phyloP scores from a whole-genome alignment of 2,113 vertebrate genomes.

The Penelope pileata region DNA sequence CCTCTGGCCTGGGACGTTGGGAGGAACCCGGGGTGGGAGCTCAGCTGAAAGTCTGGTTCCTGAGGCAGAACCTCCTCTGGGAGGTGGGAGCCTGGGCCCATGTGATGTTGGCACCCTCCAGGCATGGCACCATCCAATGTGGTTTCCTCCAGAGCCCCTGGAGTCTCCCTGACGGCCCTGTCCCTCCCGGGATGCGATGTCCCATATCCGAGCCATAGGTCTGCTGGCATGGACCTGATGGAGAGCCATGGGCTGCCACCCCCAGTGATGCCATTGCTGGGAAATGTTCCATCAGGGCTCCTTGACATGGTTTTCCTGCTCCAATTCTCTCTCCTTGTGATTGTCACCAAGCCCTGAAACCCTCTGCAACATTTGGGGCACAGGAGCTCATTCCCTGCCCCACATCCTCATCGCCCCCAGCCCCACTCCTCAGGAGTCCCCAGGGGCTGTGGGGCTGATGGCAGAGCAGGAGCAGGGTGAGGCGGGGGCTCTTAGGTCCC shows the following conservation, averaged over 20 bases:
- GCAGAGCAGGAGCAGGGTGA: not conserved
- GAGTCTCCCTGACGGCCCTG: not conserved
- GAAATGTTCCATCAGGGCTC: not conserved
- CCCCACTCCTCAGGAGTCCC: not conserved
- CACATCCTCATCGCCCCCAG: not conserved
- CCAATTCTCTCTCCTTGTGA: not conserved
- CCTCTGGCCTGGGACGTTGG: accelerated
- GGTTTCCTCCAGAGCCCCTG: not conserved
- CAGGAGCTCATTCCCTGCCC: not conserved
- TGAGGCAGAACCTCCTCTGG: not conserved
- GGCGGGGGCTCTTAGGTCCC: not conserved
- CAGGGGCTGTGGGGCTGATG: not conserved
- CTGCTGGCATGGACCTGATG: not conserved
- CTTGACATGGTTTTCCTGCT: not conserved
- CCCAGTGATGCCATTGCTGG: not conserved
- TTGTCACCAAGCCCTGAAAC: not conserved
- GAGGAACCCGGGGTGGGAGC: not conserved
- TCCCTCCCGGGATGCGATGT: not conserved
- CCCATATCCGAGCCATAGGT: not conserved
- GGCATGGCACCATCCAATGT: accelerated
- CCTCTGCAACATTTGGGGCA: not conserved
- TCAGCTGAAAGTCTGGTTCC: not conserved
- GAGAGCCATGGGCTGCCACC: not conserved
- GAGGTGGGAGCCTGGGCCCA: not conserved
- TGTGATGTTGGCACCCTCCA: not conserved